Base-by-base conservation (phyloP, 2,888 invertebrate species). In the Synergus gifuensis region DNA sequence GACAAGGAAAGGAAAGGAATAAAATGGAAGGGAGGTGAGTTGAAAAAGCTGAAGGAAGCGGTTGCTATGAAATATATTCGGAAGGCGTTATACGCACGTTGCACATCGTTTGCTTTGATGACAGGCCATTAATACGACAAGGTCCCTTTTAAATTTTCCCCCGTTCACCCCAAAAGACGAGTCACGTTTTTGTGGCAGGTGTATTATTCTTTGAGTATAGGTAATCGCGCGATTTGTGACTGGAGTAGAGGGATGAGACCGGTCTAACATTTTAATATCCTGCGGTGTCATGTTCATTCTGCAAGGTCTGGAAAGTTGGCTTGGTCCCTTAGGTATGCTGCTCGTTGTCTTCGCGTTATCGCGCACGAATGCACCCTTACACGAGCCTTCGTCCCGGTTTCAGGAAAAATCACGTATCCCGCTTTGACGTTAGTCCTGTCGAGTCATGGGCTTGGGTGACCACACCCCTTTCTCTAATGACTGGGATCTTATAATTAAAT, bases 211-310 rank as follows among this genome's bases (percentile, higher is more conserved):
- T 81, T 76, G 54, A 73, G 54, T 49, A 54, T 54, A 73, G 54
- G 54, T 73, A 73, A 73, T 73, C 73, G 73, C n/a, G 46, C 60
- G 60, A 54, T 40, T 40, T 49, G 49, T n/a, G 44, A 11, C 66
- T 46, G 54, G 36, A 28, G 22, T 28, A 1, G 76, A 76, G 81
- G 78, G 73, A 78, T 42, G 80, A 81, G 84, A 81, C 80, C 76
- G 83, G 81, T 81, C 79, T 87, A 87, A 89, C 87, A 88, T 87
- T 89, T 89, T 88, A 88, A 88, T 89, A 88, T 87, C 88, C 88
- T 88, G 88, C 86, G 85, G 84, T 87, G 88, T 88, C 89, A 87
- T 86, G 88, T 88, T 86, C 87, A 89, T 84, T 83, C 82, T 79
- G 79, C 76, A 78, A 78, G 77, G 80, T 79, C 80, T 78, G 76